These are phyloP conservation scores for Cotesia typhae DNA, from an alignment of 1,140 invertebrate species.

Conservation along the genomic window DNA sequence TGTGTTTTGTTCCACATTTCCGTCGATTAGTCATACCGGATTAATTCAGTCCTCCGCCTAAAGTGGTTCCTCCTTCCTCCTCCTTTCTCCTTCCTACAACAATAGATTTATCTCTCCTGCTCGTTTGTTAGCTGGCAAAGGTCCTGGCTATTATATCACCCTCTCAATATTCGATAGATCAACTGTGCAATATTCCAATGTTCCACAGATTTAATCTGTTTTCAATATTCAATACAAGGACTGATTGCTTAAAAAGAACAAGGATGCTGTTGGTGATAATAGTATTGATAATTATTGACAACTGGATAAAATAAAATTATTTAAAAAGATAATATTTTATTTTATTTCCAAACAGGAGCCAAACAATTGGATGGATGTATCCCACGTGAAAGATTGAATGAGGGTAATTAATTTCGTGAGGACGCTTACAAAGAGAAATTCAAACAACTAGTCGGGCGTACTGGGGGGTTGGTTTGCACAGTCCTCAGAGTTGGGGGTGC, in stretches of 20 bases:
- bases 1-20: conserved; percentile 34
- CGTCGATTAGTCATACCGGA: conserved; percentile 37
- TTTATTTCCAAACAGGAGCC: background rate
- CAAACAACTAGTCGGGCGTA: conserved; percentile 10
- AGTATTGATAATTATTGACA: too few relatives aligned
- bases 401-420: conserved; percentile 9
- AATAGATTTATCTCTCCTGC: conserved; percentile 25
- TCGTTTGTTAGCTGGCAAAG: background rate
- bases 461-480: background rate
- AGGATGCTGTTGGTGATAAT: too few relatives aligned
- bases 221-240: too few relatives aligned
- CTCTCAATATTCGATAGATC: too few relatives aligned
- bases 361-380: conserved; percentile 8
- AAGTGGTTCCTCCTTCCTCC: conserved; percentile 2
- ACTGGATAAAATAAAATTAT: too few relatives aligned
- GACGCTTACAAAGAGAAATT: background rate
- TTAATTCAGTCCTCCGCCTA: conserved; percentile 31
- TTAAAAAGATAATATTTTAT: background rate
- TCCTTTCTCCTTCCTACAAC: too few relatives aligned
- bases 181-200: too few relatives aligned
- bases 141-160: too few relatives aligned
- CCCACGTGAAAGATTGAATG: conserved; percentile 13
- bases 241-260: too few relatives aligned
- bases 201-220: too few relatives aligned
- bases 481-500: background rate